Conservation (phyloP, 2,888 invertebrate species). For the Isoperla grammatica region DNA sequence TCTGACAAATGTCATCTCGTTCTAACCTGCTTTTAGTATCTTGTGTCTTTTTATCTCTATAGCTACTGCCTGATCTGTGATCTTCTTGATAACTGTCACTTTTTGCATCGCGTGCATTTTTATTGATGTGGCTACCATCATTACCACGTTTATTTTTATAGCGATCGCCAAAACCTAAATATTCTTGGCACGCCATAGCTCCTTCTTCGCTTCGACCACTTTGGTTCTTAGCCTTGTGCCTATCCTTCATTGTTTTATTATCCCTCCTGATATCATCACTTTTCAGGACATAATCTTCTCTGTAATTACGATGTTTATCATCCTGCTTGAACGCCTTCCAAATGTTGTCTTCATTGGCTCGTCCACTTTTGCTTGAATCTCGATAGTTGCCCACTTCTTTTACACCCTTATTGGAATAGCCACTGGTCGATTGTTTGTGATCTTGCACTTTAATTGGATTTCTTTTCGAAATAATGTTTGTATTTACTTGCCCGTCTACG, state of each 20-base stretch:
- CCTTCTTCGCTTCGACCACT: background rate
- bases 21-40: background rate
- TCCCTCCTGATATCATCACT: constrained; percentile 26
- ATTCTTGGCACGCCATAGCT: background rate
- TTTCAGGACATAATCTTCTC: constrained; percentile 19
- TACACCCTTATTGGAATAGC: background rate
- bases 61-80: background rate
- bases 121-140: background rate
- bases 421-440: background rate
- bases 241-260: constrained; percentile 11
- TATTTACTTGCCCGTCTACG: constrained; percentile 34
- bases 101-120: background rate
- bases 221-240: background rate
- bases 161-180: background rate
- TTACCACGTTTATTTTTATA: background rate
- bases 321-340: too few species aligned
- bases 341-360: too few species aligned
- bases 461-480: background rate
- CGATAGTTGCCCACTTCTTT: background rate
- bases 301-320: constrained; percentile 24
- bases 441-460: constrained; percentile 3
- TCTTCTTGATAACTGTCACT: background rate
- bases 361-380: too few species aligned
- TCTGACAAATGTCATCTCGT: background rate
- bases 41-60: background rate